Conservation (phyloP, 2,888 invertebrate species). For the Andrena chrysosceles region DNA sequence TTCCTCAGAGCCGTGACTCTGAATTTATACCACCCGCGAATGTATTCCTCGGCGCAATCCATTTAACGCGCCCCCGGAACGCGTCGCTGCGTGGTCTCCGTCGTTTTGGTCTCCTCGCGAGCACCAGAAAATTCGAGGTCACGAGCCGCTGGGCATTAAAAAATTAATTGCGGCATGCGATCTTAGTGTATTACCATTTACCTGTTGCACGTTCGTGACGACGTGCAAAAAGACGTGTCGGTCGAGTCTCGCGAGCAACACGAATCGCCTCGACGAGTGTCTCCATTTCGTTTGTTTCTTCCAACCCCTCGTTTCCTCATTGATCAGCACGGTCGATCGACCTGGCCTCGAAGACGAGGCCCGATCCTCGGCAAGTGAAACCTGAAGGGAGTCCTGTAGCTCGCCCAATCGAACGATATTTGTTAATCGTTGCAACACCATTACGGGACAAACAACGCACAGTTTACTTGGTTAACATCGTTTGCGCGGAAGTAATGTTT, state of each 20-base stretch:
- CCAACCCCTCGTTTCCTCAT: not conserved
- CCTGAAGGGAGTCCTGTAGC: not conserved
- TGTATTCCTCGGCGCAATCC: not conserved
- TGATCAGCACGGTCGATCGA: conserved; percentile 39
- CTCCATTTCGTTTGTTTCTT: not conserved
- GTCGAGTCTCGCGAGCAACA: conserved; percentile 38
- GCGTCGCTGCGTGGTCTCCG: too few species aligned
- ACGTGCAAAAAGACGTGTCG: conserved; percentile 56
- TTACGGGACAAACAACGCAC: conserved; percentile 47
- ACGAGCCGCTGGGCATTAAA: conserved; percentile 48
- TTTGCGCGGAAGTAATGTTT: conserved; percentile 60
- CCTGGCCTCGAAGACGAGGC: not conserved
- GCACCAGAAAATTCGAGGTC: conserved; percentile 26
- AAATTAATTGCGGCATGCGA: conserved; percentile 77
- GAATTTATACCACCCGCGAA: not conserved
- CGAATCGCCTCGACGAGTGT: conserved; percentile 11
- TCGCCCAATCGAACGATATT: conserved; percentile 37
- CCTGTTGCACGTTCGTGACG: conserved; percentile 78
- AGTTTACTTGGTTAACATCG: conserved; percentile 56
- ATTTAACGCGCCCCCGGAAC: conserved; percentile 17
- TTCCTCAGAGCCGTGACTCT: not conserved
- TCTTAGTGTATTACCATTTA: conserved; percentile 74
- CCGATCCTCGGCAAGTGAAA: not conserved
- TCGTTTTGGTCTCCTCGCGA: not conserved
- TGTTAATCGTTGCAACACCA: conserved; percentile 56